Conservation (phyloP, 2,797 vertebrate genomes). For the Synanceia verrucosa region DNA sequence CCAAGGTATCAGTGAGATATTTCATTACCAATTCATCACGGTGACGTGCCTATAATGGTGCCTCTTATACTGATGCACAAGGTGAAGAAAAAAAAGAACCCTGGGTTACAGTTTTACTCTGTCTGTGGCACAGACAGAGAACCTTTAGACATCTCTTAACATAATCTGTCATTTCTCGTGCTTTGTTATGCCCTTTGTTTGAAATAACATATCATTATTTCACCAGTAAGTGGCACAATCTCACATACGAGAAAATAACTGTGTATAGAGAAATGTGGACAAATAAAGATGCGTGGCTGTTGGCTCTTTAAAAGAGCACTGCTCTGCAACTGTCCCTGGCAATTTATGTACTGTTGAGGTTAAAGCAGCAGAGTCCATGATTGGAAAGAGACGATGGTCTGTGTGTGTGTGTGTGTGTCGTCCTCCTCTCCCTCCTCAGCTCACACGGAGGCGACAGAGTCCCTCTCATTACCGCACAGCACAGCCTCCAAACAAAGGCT, state of each 20-base stretch:
- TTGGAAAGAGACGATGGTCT: conserved; percentile 36
- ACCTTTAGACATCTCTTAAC: neutral
- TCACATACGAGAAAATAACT: neutral
- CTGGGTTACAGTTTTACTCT: neutral
- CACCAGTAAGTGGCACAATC: neutral
- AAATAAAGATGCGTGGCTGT: conserved; percentile 23
- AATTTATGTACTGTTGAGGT: conserved; percentile 57
- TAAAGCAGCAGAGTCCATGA: conserved; percentile 47
- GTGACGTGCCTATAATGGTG: conserved; percentile 60
- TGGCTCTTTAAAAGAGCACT: conserved; percentile 22
- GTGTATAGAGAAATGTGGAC: neutral
- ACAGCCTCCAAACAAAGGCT: conserved; percentile 81
- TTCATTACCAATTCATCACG: conserved; percentile 82
- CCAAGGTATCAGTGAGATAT: conserved; percentile 73
- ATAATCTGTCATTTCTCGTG: neutral
- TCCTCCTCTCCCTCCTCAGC: conserved; percentile 76
- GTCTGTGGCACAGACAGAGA: neutral
- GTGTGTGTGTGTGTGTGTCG: conserved; percentile 46
- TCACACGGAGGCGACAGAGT: conserved; percentile 81
- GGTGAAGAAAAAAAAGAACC: neutral
- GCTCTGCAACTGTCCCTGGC: conserved; percentile 28
- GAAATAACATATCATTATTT: neutral
- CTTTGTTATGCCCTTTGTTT: neutral
- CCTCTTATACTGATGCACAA: conserved; percentile 17
- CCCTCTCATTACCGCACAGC: conserved; percentile 81